Conservation (phyloP, 2,888 invertebrate species). For the Amaurobius ferox region DNA sequence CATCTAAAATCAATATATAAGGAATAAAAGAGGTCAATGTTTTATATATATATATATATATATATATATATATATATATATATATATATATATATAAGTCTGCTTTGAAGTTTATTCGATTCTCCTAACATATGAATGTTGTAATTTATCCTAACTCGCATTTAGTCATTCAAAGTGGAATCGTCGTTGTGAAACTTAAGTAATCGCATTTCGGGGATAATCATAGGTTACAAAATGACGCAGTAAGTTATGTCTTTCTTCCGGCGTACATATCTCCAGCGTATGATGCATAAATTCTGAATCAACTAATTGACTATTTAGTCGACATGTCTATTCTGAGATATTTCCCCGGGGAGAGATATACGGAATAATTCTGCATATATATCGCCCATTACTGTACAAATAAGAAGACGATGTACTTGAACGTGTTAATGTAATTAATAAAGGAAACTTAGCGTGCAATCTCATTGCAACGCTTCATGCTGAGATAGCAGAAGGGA, state of each 20-base stretch:
- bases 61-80: too few species aligned
- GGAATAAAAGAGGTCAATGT: too few species aligned
- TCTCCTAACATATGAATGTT: too few species aligned
- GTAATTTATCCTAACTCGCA: neutral
- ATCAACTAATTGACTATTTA: slow-evolving; percentile 66
- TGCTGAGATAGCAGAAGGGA: slow-evolving; percentile 23
- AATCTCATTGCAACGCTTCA: slow-evolving; percentile 20
- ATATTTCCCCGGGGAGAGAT: slow-evolving; percentile 41
- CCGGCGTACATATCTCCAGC: neutral
- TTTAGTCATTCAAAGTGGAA: neutral
- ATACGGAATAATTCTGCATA: slow-evolving; percentile 41
- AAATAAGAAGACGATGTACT: slow-evolving; percentile 56
- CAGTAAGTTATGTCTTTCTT: slow-evolving; percentile 34
- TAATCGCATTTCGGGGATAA: slow-evolving; percentile 25
- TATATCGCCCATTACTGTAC: slow-evolving; percentile 49
- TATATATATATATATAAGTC: too few species aligned
- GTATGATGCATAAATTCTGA: slow-evolving; percentile 45
- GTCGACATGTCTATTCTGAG: slow-evolving; percentile 59
- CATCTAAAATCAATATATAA: too few species aligned
- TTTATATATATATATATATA: too few species aligned
- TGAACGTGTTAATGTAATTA: slow-evolving; percentile 68
- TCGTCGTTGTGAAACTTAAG: neutral
- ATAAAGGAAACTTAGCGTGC: slow-evolving; percentile 57
- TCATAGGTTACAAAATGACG: slow-evolving; percentile 41
- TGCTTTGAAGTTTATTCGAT: too few species aligned